Evolutionary conservation across 2,113 vertebrate species (phyloP), one percentile per base, ranked within the genome.

Genomic region (Bubo bubo): DNA sequence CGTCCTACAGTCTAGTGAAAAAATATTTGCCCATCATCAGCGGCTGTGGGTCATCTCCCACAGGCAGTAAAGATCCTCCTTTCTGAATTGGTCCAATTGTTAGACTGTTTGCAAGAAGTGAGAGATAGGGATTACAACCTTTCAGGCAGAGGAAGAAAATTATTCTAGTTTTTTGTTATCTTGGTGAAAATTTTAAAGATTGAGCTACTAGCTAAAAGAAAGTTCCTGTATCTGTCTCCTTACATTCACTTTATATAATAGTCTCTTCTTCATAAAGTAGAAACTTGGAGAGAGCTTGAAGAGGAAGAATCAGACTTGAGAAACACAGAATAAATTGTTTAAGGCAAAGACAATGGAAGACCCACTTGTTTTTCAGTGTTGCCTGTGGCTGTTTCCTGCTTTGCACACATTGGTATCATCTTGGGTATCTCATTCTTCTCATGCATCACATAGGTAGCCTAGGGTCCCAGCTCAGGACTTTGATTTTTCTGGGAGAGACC

Each of bases 351-450:
- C 8, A 88, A 93, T 23, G 62, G 28, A 23, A 84, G 35, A 76
- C 2, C 5, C 18, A 8, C 17, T 68, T 12, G 3, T n/a, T 92
- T 76, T 79, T 28, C 32, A 43, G 18, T 47, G 39, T 55, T 79
- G 82, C 22, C 30, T 66, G 34, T 19, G 8, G 39, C 39, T 16
- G 5, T 60, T 92, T 83, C 8, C 17, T 86, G 45, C 12, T 80
- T 32, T 72, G 16, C 34, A 73, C 2, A 2, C 3, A 3, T 22
- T 0, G 0, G 8, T 26, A 52, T 34, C 10, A 71, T 41, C n/a
- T 22, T 47, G 27, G 32, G 14, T 59, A 22, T 50, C 26, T 75
- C 28, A 68, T 59, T 80, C 18, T 82, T 79, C 47, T 59, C 45
- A 52, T 12, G 18, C 7, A 43, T n/a, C 37, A 37, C 45, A 88